Evolutionary conservation across 2,888 invertebrate genomes (phyloP).

Genomic region (Ochropacha duplaris): DNA sequence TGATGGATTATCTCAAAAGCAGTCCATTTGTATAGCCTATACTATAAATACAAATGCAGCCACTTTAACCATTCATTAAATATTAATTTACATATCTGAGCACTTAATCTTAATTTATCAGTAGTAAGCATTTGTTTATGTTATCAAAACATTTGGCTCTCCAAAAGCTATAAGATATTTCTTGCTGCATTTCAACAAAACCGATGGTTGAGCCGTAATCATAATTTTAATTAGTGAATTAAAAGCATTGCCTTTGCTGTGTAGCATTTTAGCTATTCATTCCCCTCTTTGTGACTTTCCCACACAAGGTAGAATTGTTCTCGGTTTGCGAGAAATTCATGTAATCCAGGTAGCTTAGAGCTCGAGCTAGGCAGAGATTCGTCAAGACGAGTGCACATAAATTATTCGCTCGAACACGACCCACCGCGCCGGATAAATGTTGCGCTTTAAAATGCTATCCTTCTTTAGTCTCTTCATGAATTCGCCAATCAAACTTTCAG

Average conservation of each 20-base stretch:
- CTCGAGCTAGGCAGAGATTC: slow-evolving; percentile 36
- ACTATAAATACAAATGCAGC: too few relatives aligned
- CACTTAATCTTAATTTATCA: too few relatives aligned
- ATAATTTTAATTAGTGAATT: slow-evolving; percentile 4
- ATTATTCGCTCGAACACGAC: slow-evolving; percentile 46
- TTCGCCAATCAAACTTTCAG: slow-evolving; percentile 39
- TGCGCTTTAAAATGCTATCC: slow-evolving; percentile 58
- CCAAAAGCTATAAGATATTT: background rate
- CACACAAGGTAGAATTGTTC: background rate
- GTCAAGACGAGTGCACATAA: slow-evolving; percentile 48
- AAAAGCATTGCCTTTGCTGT: background rate
- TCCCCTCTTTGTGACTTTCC: too few relatives aligned
- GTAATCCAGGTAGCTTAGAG: slow-evolving; percentile 21
- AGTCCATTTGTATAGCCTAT: too few relatives aligned
- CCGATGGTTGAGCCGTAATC: background rate
- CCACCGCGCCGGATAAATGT: slow-evolving; percentile 52
- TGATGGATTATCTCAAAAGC: background rate
- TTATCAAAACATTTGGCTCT: background rate
- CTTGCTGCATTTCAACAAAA: background rate
- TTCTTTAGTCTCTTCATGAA: slow-evolving; percentile 63
- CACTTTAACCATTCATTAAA: too few relatives aligned
- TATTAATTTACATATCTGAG: too few relatives aligned
- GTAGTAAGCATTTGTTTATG: too few relatives aligned
- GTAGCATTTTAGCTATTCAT: too few relatives aligned
- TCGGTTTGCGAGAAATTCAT: too few relatives aligned